These are phyloP conservation scores for Threskiornis aethiopicus DNA, from an alignment of 2,797 vertebrate species.

Conservation along the genomic window DNA sequence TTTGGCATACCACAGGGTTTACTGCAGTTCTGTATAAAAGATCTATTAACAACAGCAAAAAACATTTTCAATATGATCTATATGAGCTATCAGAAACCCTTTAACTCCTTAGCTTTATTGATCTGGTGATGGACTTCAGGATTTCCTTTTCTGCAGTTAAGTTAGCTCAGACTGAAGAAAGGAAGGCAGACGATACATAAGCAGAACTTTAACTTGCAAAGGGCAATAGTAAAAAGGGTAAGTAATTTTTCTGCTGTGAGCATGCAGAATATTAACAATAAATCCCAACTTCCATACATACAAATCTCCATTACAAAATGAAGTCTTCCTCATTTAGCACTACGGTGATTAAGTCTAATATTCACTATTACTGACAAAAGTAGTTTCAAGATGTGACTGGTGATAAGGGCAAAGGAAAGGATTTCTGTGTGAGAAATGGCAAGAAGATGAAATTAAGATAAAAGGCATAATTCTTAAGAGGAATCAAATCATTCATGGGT, in stretches of 20 bases:
- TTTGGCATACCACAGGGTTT: not conserved
- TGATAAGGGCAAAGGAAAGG: constrained; percentile 15
- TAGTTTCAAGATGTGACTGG: not conserved
- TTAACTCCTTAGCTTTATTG: not conserved
- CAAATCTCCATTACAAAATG: not conserved
- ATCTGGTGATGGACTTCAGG: not conserved
- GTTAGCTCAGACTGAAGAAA: not conserved
- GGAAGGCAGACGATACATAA: not conserved
- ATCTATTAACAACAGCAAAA: not conserved
- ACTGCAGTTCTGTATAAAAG: not conserved
- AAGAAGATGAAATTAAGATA: constrained; percentile 32
- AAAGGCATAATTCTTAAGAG: constrained; percentile 11
- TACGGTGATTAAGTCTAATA: not conserved
- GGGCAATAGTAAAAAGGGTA: not conserved
- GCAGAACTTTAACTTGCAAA: not conserved
- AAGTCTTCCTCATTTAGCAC: not conserved
- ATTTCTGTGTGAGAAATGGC: not conserved
- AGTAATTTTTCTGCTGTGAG: not conserved
- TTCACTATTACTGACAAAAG: constrained; percentile 8
- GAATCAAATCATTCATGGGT: not conserved
- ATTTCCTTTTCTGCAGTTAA: not conserved
- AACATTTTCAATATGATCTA: not conserved
- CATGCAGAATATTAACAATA: not conserved
- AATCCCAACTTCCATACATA: not conserved
- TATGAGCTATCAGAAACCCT: not conserved